Evolutionary conservation across 2,113 vertebrate genomes (phyloP).

Genomic region (Actinemys pallida): DNA sequence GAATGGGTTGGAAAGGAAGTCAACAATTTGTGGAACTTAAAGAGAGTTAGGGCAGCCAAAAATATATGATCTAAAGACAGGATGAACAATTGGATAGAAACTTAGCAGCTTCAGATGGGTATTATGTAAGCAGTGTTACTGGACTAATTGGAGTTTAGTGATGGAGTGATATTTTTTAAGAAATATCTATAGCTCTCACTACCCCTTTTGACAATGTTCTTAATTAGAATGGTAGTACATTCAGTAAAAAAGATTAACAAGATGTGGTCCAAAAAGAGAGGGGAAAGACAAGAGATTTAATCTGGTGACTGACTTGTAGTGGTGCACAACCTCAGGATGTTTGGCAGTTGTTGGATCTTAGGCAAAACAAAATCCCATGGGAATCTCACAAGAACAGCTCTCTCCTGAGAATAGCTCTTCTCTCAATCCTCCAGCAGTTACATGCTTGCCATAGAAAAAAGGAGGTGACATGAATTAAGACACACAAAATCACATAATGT

Average conservation of each 20-base stretch:
- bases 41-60: neutral
- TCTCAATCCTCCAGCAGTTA: neutral
- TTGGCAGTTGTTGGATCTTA: neutral
- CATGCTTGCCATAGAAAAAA: neutral
- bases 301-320: neutral
- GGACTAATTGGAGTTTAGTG: neutral
- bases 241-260: no score
- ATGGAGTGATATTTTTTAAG: neutral
- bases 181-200: neutral
- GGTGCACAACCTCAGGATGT: neutral
- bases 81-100: neutral
- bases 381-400: neutral
- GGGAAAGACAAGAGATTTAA: neutral
- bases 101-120: neutral
- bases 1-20: neutral
- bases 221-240: no score
- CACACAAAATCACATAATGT: neutral
- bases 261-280: no score
- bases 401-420: neutral
- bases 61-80: neutral
- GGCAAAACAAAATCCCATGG: neutral
- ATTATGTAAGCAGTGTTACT: neutral
- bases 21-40: neutral
- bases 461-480: neutral
- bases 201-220: neutral